These are phyloP conservation scores for Cephus runcator DNA, from an alignment of 2,888 invertebrate species.

Conservation along the genomic window DNA sequence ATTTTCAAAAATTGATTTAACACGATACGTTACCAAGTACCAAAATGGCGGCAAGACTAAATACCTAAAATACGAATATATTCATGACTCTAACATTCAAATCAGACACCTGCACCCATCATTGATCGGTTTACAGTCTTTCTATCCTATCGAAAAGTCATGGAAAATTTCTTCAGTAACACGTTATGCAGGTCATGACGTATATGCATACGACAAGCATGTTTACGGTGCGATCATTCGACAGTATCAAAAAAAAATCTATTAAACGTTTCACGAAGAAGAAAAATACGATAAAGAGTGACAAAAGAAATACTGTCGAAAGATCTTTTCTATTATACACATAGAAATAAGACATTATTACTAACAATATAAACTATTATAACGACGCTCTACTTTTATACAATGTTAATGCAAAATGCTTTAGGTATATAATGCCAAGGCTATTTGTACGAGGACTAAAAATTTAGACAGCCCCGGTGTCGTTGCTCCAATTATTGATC, in stretches of 20 bases:
- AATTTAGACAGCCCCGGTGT: background rate
- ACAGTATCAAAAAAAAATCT: background rate
- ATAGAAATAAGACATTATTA: background rate
- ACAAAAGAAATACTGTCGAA: background rate
- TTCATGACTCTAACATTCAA: background rate
- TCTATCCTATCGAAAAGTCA: background rate
- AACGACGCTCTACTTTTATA: background rate
- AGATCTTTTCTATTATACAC: background rate
- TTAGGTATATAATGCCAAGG: background rate
- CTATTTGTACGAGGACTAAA: background rate
- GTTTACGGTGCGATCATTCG: background rate
- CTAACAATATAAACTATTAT: background rate
- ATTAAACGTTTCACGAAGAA: background rate
- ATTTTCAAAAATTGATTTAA: too few relatives aligned
- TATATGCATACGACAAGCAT: background rate
- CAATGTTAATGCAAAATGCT: background rate
- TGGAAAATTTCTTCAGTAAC: background rate
- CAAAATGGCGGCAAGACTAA: background rate
- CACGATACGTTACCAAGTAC: too few relatives aligned
- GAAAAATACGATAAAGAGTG: background rate
- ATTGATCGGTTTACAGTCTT: background rate
- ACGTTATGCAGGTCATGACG: background rate
- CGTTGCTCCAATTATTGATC: background rate
- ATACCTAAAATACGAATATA: background rate
- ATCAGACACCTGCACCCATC: background rate